A percentile compares a stretch with the other conserved stretches of the same genome.
Evolutionary conservation across 2,888 invertebrate genomes (phyloP).

Genomic region (Drosophila vallismaia): DNA sequence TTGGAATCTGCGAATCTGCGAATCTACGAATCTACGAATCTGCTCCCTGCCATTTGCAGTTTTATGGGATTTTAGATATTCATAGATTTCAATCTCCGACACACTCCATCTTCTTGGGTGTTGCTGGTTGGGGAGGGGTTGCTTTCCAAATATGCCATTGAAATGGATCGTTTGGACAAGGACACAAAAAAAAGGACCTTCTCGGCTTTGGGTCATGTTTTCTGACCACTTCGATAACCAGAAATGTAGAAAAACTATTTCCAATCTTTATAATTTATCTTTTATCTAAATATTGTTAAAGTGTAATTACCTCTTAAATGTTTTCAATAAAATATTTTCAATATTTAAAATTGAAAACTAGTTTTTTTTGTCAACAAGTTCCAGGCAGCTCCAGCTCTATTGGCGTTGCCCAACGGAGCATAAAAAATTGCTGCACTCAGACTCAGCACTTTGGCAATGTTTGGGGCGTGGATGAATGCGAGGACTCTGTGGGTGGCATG

Average conservation of each 20-base stretch:
- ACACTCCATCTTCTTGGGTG: slow-evolving; percentile 6
- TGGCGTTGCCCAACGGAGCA: slow-evolving; percentile 62
- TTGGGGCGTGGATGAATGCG: slow-evolving; percentile 38
- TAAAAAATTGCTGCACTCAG: slow-evolving; percentile 68
- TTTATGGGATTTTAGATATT: slow-evolving; percentile 76
- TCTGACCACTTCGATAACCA: too few species aligned
- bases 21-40: background rate
- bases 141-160: slow-evolving; percentile 24
- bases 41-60: slow-evolving; percentile 62
- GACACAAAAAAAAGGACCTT: background rate
- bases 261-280: too few species aligned
- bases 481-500: background rate
- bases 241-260: too few species aligned
- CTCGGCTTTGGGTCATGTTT: background rate
- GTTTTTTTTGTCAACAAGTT: background rate
- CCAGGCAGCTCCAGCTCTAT: background rate
- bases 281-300: too few species aligned
- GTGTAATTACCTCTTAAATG: too few species aligned
- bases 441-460: slow-evolving; percentile 21
- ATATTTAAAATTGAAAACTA: background rate
- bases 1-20: too few species aligned
- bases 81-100: slow-evolving; percentile 67
- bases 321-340: too few species aligned
- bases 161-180: slow-evolving; percentile 18
- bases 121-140: background rate